phyloP scores from a whole-genome alignment of 2,888 invertebrate genomes.

The Podabrus alpinus region DNA sequence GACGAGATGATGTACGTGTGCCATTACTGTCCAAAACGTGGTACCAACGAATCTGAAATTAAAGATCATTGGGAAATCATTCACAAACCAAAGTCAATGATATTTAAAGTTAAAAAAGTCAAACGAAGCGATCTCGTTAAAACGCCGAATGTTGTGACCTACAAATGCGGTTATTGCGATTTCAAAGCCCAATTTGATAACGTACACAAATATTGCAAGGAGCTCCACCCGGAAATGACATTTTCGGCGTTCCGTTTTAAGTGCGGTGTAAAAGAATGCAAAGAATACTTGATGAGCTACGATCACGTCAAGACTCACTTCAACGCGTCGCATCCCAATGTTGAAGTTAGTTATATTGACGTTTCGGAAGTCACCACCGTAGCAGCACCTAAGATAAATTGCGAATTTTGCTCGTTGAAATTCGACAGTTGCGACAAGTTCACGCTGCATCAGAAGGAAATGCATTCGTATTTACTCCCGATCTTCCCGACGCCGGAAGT shows the following conservation, averaged over 20 bases:
- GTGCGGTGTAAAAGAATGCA: constrained; percentile 41
- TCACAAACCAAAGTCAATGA: constrained; percentile 29
- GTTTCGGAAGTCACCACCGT: constrained; percentile 45
- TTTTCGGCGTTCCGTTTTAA: constrained; percentile 39
- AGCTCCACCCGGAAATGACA: constrained; percentile 45
- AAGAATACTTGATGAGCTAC: constrained; percentile 36
- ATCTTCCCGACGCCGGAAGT: constrained; percentile 1
- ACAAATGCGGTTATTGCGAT: constrained; percentile 44
- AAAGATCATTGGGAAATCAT: constrained; percentile 35
- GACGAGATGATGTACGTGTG: constrained; percentile 29
- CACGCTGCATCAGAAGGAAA: constrained; percentile 50
- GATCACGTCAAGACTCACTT: constrained; percentile 42
- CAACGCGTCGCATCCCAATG: constrained; percentile 40
- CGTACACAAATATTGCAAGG: constrained; percentile 50
- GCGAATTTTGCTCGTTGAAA: constrained; percentile 25
- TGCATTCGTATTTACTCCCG: constrained; percentile 50
- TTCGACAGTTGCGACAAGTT: constrained; percentile 47
- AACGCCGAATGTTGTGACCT: constrained; percentile 7
- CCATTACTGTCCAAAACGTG: constrained; percentile 38
- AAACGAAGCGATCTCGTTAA: background rate
- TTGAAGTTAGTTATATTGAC: constrained; percentile 43
- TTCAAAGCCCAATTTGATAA: constrained; percentile 44
- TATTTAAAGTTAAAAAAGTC: constrained; percentile 22
- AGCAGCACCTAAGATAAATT: background rate
- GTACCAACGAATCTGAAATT: constrained; percentile 24